phyloP scores from a whole-genome alignment of 2,888 invertebrate species.

The Eupithecia inturbata region DNA sequence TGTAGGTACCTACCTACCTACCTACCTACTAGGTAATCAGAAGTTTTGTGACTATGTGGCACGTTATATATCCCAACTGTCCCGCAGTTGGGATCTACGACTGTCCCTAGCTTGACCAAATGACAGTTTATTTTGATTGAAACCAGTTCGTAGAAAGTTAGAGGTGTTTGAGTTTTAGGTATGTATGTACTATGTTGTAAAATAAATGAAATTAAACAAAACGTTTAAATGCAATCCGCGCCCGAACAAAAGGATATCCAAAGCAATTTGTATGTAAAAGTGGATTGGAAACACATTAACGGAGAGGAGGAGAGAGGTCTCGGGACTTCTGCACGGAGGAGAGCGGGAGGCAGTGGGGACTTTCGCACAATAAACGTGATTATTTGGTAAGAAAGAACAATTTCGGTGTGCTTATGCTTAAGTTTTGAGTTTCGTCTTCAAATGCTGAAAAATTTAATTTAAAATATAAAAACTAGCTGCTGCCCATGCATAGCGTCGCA shows the following conservation, averaged over 20 bases:
- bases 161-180: neutral
- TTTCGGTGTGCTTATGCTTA: too few species aligned
- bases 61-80: too few species aligned
- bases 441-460: too few species aligned
- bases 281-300: conserved; percentile 35
- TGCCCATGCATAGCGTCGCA: too few species aligned
- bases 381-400: too few species aligned
- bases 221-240: conserved; percentile 18
- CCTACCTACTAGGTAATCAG: too few species aligned
- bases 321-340: neutral
- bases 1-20: too few species aligned
- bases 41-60: too few species aligned
- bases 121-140: neutral
- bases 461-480: too few species aligned
- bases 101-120: neutral
- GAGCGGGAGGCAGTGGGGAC: neutral
- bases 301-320: neutral
- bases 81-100: too few species aligned
- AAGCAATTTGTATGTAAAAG: conserved; percentile 29
- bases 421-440: too few species aligned
- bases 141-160: neutral
- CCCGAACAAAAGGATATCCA: conserved; percentile 6
- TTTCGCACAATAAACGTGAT: too few species aligned
- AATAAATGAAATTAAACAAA: neutral
- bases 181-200: neutral